A percentile compares a stretch with the other conserved stretches of the same genome.
Evolutionary conservation across 2,797 vertebrate species (phyloP).

Genomic region (Knipowitschia caucasica): DNA sequence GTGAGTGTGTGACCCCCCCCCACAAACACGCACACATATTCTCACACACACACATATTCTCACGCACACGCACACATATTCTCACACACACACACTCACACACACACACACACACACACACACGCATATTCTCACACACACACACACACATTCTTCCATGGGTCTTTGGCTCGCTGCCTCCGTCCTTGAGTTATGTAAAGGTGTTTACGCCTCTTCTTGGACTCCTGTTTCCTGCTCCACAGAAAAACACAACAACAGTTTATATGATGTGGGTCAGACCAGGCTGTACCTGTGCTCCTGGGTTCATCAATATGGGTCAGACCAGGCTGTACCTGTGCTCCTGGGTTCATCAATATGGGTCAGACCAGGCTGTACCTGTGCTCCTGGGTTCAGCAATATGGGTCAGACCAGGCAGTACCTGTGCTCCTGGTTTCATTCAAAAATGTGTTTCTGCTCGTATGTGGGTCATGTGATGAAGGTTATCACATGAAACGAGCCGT

Average conservation of each 20-base stretch:
- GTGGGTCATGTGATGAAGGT: too few relatives aligned
- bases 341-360: too few relatives aligned
- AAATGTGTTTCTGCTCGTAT: too few relatives aligned
- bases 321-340: too few relatives aligned
- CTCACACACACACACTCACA: neutral
- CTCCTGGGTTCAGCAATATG: too few relatives aligned
- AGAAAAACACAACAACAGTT: conserved; percentile 38
- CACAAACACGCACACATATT: neutral
- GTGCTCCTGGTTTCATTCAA: too few relatives aligned
- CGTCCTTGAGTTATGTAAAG: conserved; percentile 50
- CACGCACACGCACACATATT: neutral
- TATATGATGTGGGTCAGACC: too few relatives aligned
- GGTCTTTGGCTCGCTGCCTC: conserved; percentile 14
- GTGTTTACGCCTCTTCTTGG: conserved; percentile 21
- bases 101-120: neutral
- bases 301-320: too few relatives aligned
- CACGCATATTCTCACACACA: neutral
- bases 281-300: too few relatives aligned
- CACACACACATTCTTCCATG: neutral
- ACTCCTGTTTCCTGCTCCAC: conserved; percentile 16
- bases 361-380: too few relatives aligned
- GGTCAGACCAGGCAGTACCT: too few relatives aligned
- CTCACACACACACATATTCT: neutral
- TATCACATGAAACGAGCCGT: too few relatives aligned
- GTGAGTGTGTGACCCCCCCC: neutral